These are phyloP conservation scores for Protonibea diacanthus DNA, from an alignment of 2,797 vertebrate species.

Conservation along the genomic window DNA sequence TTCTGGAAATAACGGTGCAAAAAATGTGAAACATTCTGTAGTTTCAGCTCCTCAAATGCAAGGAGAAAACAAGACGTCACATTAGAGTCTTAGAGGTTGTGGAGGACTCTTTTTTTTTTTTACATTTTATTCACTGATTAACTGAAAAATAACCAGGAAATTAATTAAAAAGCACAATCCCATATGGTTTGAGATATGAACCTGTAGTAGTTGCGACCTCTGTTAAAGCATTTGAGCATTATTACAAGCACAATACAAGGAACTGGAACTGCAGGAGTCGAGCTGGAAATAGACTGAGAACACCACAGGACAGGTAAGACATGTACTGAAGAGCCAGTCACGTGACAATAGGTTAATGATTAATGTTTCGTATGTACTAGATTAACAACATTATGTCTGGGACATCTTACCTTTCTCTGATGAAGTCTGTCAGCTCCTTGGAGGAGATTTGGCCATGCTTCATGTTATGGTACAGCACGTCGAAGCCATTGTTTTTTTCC, in stretches of 20 bases:
- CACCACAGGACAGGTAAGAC: constrained; percentile 23
- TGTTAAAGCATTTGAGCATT: neutral
- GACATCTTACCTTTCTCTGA: constrained; percentile 93
- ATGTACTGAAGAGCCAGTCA: neutral
- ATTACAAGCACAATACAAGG: neutral
- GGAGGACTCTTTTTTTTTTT: too few species aligned
- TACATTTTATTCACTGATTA: too few species aligned
- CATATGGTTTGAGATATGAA: neutral
- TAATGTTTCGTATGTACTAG: neutral
- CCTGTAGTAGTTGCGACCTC: neutral
- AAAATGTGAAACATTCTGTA: neutral
- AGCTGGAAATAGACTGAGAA: constrained; percentile 15
- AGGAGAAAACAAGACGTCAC: too few species aligned
- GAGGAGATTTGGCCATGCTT: constrained; percentile 97
- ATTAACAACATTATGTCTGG: neutral
- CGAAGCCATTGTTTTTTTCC: constrained; percentile 98
- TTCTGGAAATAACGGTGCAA: neutral
- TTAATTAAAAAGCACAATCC: neutral
- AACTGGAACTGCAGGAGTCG: constrained; percentile 21
- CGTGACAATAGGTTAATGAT: neutral
- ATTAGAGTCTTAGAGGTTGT: too few species aligned
- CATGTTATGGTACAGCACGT: constrained; percentile 99
- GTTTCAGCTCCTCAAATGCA: neutral
- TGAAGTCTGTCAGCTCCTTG: constrained; percentile 97
- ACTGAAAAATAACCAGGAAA: neutral